Evolutionary conservation across 2,797 vertebrate genomes (phyloP).

Genomic region (Pangasius macronema): DNA sequence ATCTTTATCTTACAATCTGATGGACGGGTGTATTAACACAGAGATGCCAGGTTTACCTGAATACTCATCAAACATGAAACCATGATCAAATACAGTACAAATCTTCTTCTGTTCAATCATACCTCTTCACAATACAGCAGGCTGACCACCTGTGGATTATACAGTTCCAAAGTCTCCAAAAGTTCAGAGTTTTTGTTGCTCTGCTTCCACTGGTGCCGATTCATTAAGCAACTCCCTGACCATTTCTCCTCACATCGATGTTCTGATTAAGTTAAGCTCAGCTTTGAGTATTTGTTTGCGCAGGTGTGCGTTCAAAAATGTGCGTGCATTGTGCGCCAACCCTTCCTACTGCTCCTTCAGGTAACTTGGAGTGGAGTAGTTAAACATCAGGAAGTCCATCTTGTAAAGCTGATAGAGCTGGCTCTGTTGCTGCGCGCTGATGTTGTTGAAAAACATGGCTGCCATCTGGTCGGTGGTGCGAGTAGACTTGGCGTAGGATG

Average conservation of each 20-base stretch:
- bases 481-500: constrained; percentile 94
- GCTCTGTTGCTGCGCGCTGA: constrained; percentile 87
- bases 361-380: constrained; percentile 95
- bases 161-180: constrained; percentile 32
- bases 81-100: constrained; percentile 37
- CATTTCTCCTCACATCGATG: constrained; percentile 13
- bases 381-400: constrained; percentile 98
- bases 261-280: constrained; percentile 22
- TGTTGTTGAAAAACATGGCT: constrained; percentile 96
- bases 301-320: neutral
- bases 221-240: neutral
- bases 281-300: neutral
- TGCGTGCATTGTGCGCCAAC: neutral
- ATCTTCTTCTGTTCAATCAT: constrained; percentile 4
- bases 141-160: constrained; percentile 32
- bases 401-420: constrained; percentile 96
- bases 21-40: constrained; percentile 25
- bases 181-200: constrained; percentile 28
- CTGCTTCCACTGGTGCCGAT: constrained; percentile 29
- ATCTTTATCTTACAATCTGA: constrained; percentile 51
- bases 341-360: constrained; percentile 85
- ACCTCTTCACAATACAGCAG: constrained; percentile 42
- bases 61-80: constrained; percentile 25
- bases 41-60: constrained; percentile 24
- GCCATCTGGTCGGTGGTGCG: constrained; percentile 98